A percentile compares a stretch with the other conserved stretches of the same genome.
phyloP scores from a whole-genome alignment of 2,113 vertebrate species.

The Mastomys natalensis region DNA sequence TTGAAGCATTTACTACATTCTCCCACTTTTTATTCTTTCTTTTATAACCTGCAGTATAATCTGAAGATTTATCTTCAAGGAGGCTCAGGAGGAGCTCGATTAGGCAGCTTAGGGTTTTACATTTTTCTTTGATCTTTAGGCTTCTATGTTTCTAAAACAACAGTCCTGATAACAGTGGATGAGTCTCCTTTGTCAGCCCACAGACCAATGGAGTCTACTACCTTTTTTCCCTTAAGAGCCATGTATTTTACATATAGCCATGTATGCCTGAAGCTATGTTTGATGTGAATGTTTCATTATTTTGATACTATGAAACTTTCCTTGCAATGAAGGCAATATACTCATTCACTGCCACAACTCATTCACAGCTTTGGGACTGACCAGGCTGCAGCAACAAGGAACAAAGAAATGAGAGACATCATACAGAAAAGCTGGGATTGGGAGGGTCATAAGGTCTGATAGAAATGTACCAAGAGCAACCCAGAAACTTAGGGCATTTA shows the following conservation, averaged over 20 bases:
- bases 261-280: not conserved
- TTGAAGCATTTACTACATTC: not conserved
- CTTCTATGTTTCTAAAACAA: not conserved
- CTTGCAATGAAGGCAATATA: not conserved
- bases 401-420: not conserved
- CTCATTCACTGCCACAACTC: not conserved
- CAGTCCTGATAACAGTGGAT: not conserved
- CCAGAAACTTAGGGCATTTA: not conserved
- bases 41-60: not conserved
- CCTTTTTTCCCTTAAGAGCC: not conserved
- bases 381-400: not conserved
- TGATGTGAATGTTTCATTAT: not conserved
- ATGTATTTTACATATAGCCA: not conserved
- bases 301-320: not conserved
- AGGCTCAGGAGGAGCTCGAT: not conserved
- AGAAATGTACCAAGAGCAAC: not conserved
- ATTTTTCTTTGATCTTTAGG: not conserved
- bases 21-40: not conserved
- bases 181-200: not conserved
- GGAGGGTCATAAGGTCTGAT: not conserved
- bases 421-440: too few relatives aligned
- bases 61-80: not conserved
- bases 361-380: not conserved
- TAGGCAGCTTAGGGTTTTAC: not conserved
- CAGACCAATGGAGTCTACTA: not conserved